Evolutionary conservation across 2,113 vertebrate genomes (phyloP), one percentile per base, ranked within the genome.

Genomic region (Leucopsar rothschildi): DNA sequence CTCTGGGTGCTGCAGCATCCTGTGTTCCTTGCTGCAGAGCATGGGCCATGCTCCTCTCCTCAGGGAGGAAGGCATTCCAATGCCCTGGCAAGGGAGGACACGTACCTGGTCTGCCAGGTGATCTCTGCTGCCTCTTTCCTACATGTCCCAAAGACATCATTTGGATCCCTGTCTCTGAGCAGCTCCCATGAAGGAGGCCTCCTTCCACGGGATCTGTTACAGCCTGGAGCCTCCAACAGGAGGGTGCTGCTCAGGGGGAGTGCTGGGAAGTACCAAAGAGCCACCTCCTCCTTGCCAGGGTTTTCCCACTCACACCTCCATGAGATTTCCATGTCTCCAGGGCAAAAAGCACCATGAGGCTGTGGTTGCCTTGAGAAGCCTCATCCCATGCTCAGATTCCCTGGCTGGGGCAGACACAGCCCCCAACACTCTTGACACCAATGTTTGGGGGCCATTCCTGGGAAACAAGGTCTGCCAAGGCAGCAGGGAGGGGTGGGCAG

Each of bases 101-200:
- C 0, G 0, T 33, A 11, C 25, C 42, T 77, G 40, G 3, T 16
- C n/a, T 91, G 42, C 49, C 22, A 69, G 19, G 18, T 11, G 2
- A 5, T 9, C 11, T 22, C 29, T 56, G 40, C 64, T 1, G 3
- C 5, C 2, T 22, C 40, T 50, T 81, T 14, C 5, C 40, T 19
- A 20, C 12, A 5, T 1, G 3, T 12, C 28, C 23, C 27, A 18
- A 53, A 60, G 8, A 4, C 24, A 31, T 28, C 0, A 0, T 64
- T 64, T 42, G 50, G 28, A 45, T 6, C 44, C 2, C 2, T 63
- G 64, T 59, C 44, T 53, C 56, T 49, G 35, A 39, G 18, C 10
- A 79, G 66, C 4, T 39, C 44, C 57, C 3, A 0, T 12, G 19
- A 50, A 75, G 40, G 35, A 59, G 37, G 9, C 5, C 22, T 68